phyloP scores from a whole-genome alignment of 2,113 vertebrate genomes.

The Colistium nudipinnis region DNA sequence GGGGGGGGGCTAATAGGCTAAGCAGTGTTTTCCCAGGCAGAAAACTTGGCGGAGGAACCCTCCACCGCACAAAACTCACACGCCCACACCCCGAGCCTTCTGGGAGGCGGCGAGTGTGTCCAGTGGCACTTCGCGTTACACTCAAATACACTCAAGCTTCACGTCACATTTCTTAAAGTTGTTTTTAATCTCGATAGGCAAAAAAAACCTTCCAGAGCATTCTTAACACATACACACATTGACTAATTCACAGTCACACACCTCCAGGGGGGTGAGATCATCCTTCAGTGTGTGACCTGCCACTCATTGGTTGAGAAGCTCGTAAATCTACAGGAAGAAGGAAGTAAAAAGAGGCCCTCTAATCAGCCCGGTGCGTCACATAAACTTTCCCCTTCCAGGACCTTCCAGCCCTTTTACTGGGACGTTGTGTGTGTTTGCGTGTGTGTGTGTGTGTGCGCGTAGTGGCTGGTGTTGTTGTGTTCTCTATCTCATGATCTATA shows the following conservation, averaged over 20 bases:
- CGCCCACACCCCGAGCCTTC: slow-evolving; percentile 78
- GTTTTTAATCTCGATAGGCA: slow-evolving; percentile 85
- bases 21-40: slow-evolving; percentile 69
- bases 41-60: slow-evolving; percentile 73
- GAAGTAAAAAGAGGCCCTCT: slow-evolving; percentile 77
- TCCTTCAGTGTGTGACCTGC: slow-evolving; percentile 79
- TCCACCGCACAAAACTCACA: slow-evolving; percentile 56
- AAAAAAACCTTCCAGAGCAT: slow-evolving; percentile 34
- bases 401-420: slow-evolving; percentile 65
- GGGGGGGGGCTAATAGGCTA: slow-evolving; percentile 75
- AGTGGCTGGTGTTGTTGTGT: background rate
- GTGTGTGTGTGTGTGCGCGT: background rate
- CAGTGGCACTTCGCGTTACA: slow-evolving; percentile 91
- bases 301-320: slow-evolving; percentile 75
- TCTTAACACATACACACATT: slow-evolving; percentile 13
- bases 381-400: slow-evolving; percentile 81
- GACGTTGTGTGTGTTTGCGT: slow-evolving; percentile 22
- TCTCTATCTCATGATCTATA: background rate
- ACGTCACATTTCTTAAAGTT: slow-evolving; percentile 89
- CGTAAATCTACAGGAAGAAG: slow-evolving; percentile 76
- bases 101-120: slow-evolving; percentile 88
- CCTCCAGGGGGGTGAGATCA: slow-evolving; percentile 52
- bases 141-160: slow-evolving; percentile 91
- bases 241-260: slow-evolving; percentile 21
- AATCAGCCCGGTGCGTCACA: slow-evolving; percentile 77